Percentiles rank a stretch among this genome's conserved stretches.
phyloP scores from a whole-genome alignment of 2,888 invertebrate genomes.

The Hyposoter dolosus region DNA sequence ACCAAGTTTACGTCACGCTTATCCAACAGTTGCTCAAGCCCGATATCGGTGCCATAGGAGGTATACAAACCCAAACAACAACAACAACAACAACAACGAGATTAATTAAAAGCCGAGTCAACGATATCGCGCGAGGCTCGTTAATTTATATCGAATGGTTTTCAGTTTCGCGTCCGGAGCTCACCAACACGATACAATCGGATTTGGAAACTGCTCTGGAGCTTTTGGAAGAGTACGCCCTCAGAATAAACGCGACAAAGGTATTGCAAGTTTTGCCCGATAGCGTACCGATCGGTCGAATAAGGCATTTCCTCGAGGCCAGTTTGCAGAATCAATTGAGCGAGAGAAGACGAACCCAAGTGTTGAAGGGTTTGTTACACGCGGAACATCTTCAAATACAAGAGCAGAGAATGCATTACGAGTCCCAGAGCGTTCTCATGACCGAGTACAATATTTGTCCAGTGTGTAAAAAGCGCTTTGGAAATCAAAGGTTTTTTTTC shows the following conservation, averaged over 20 bases:
- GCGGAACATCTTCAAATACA: constrained; percentile 95
- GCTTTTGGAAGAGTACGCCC: constrained; percentile 93
- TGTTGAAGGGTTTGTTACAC: constrained; percentile 93
- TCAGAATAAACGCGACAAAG: constrained; percentile 93
- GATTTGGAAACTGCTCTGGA: constrained; percentile 92
- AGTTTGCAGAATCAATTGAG: constrained; percentile 91
- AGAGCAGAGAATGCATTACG: constrained; percentile 92
- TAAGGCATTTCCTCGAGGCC: constrained; percentile 93
- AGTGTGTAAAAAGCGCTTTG: constrained; percentile 97
- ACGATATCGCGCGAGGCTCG: too few relatives aligned
- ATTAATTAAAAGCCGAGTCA: too few relatives aligned
- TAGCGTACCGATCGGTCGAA: constrained; percentile 90
- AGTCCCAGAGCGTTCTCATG: constrained; percentile 93
- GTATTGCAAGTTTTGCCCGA: constrained; percentile 93
- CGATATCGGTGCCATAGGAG: constrained; percentile 76
- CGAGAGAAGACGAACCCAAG: constrained; percentile 90
- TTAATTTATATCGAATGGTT: too few relatives aligned
- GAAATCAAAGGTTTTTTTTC: constrained; percentile 91
- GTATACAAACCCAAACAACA: too few relatives aligned
- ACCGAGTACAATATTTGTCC: constrained; percentile 95
- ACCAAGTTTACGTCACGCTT: constrained; percentile 87
- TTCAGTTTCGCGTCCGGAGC: constrained; percentile 78
- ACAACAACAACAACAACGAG: too few relatives aligned
- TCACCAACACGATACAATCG: constrained; percentile 87
- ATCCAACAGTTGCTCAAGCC: constrained; percentile 87